Conservation (phyloP, 2,888 invertebrate genomes). For the Leptopterna dolabrata region DNA sequence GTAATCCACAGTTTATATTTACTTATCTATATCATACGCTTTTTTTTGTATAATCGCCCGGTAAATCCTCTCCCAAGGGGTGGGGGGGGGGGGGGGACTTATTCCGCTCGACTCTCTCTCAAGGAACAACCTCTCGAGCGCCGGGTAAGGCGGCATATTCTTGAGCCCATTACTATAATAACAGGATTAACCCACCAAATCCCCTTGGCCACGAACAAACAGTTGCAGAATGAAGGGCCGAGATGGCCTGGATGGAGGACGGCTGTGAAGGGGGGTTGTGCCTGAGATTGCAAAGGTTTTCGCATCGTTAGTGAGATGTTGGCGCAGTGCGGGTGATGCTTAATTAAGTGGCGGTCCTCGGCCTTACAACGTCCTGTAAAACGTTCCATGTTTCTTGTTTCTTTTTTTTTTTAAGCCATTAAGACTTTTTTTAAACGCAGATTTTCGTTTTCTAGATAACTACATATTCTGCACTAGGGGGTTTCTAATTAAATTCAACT, state of each 20-base stretch:
- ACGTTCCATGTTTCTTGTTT: not conserved
- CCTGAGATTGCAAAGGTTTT: not conserved
- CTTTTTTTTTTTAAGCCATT: no score
- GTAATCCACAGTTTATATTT: no score
- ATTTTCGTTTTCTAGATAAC: no score
- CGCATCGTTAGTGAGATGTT: conserved; percentile 43
- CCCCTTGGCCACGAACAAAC: not conserved
- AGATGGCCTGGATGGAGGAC: no score
- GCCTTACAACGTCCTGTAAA: not conserved
- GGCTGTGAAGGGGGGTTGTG: not conserved
- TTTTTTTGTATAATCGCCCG: no score
- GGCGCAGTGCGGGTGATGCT: conserved; percentile 39
- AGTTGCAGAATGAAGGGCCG: conserved; percentile 6
- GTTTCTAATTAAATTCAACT: no score
- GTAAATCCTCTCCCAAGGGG: no score
- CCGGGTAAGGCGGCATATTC: not conserved
- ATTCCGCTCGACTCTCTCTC: not conserved
- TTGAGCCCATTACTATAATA: conserved; percentile 21
- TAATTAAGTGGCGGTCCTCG: not conserved
- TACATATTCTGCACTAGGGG: no score
- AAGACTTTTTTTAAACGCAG: no score
- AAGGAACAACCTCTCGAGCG: no score
- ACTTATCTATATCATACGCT: no score
- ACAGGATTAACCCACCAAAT: conserved; percentile 10
- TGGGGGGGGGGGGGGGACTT: not conserved